Evolutionary conservation across 2,888 invertebrate genomes (phyloP).

Genomic region (Ellobium chinense): DNA sequence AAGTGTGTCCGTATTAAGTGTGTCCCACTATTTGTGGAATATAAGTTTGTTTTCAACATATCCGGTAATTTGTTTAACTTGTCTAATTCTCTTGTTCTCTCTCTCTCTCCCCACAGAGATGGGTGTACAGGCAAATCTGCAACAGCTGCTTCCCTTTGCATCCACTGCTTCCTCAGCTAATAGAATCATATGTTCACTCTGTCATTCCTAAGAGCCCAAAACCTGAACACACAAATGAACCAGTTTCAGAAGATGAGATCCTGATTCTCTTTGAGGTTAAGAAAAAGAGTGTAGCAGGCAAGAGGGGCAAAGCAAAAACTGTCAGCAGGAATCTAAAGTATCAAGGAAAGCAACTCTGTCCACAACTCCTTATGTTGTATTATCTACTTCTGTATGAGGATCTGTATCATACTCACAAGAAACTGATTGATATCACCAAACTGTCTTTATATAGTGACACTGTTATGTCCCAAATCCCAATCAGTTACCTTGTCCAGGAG

Average conservation of each 20-base stretch:
- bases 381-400: conserved; percentile 96
- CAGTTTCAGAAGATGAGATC: conserved; percentile 94
- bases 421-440: conserved; percentile 49
- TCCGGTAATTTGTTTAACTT: too few relatives aligned
- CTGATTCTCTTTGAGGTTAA: conserved; percentile 78
- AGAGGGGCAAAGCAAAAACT: not conserved
- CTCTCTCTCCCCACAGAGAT: conserved; percentile 79
- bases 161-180: conserved; percentile 93
- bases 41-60: too few relatives aligned
- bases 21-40: too few relatives aligned
- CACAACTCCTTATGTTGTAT: conserved; percentile 93
- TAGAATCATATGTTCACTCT: conserved; percentile 96
- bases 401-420: conserved; percentile 51
- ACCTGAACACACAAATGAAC: conserved; percentile 90
- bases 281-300: not conserved
- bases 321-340: not conserved
- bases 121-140: conserved; percentile 97
- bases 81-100: too few relatives aligned
- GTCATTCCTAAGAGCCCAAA: conserved; percentile 83
- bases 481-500: conserved; percentile 94
- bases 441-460: conserved; percentile 86
- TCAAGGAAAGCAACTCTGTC: conserved; percentile 82
- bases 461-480: conserved; percentile 93
- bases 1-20: too few relatives aligned
- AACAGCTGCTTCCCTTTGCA: conserved; percentile 93